phyloP scores from a whole-genome alignment of 2,797 vertebrate genomes.

The Pangasius larnaudii region DNA sequence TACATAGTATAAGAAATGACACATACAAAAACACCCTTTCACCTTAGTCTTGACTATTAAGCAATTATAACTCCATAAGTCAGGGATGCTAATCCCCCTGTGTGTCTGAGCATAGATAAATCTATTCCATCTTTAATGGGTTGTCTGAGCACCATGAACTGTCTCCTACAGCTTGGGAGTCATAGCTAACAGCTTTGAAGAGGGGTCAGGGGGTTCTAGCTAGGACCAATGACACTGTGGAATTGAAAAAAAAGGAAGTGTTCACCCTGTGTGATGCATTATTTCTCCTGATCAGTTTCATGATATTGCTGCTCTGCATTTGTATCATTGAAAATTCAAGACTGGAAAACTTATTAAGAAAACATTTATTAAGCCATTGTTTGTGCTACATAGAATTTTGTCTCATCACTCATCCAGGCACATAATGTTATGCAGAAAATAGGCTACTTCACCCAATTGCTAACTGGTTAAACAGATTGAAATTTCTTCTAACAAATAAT shows the following conservation, averaged over 20 bases:
- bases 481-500: background rate
- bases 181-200: slow-evolving; percentile 55
- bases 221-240: background rate
- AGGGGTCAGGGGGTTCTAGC: slow-evolving; percentile 46
- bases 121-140: slow-evolving; percentile 60
- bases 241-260: background rate
- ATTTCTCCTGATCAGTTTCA: background rate
- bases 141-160: slow-evolving; percentile 61
- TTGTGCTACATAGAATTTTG: background rate
- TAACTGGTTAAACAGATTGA: background rate
- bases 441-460: background rate
- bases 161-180: slow-evolving; percentile 54
- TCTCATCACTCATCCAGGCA: background rate
- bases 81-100: slow-evolving; percentile 56
- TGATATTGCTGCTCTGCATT: background rate
- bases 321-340: background rate
- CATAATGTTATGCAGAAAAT: background rate
- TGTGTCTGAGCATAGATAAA: slow-evolving; percentile 32
- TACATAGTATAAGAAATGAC: slow-evolving; percentile 4
- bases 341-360: background rate
- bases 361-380: background rate
- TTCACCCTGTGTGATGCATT: background rate
- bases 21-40: slow-evolving; percentile 46
- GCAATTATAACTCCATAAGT: slow-evolving; percentile 59
- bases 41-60: slow-evolving; percentile 60